phyloP scores from a whole-genome alignment of 2,797 vertebrate species.

The Xenopus petersii region DNA sequence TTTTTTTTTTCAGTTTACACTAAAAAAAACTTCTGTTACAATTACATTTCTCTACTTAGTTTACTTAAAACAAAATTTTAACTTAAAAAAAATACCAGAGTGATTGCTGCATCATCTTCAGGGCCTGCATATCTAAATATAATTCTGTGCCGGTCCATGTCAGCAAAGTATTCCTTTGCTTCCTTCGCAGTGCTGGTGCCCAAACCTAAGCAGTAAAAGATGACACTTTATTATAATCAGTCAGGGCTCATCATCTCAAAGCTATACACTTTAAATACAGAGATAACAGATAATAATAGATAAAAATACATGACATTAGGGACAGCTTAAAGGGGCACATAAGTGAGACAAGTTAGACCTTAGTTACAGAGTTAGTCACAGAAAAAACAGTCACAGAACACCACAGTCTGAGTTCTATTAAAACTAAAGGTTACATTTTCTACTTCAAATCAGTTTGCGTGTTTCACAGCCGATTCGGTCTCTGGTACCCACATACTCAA shows the following conservation, averaged over 20 bases:
- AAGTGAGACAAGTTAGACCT: no score
- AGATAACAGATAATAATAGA: no score
- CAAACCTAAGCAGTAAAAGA: slow-evolving; percentile 75
- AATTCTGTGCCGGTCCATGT: slow-evolving; percentile 95
- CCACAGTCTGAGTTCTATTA: no score
- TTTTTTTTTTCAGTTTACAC: background rate
- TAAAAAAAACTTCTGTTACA: background rate
- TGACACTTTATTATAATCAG: background rate
- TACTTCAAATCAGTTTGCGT: no score
- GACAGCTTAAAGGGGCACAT: no score
- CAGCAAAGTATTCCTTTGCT: slow-evolving; percentile 95
- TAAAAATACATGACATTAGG: no score
- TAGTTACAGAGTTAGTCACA: no score
- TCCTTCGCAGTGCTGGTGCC: slow-evolving; percentile 98
- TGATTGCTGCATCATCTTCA: slow-evolving; percentile 96
- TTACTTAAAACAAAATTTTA: background rate
- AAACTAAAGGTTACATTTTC: no score
- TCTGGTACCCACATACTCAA: background rate
- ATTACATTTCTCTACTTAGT: background rate
- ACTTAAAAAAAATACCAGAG: slow-evolving; percentile 72
- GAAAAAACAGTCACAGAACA: no score
- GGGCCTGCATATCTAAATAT: slow-evolving; percentile 89
- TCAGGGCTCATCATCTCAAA: no score
- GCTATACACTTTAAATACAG: no score
- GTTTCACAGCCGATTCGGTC: no score